A percentile compares a stretch with the other conserved stretches of the same genome.
These are phyloP conservation scores for Goniozus legneri DNA, from an alignment of 1,140 invertebrate species.

Conservation along the genomic window DNA sequence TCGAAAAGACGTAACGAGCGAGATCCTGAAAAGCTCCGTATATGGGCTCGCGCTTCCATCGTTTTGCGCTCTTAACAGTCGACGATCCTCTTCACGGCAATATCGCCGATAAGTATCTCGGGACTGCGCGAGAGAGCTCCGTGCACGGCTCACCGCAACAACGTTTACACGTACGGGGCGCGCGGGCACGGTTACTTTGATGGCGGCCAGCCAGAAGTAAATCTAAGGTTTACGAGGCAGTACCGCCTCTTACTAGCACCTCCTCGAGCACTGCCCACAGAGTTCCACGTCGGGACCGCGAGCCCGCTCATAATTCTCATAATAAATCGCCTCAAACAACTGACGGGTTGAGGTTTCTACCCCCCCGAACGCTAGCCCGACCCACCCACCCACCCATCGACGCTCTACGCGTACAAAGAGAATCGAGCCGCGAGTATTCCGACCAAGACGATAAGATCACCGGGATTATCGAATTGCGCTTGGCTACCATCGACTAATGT, in stretches of 20 bases:
- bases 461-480: background rate
- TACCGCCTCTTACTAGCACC: conserved; percentile 57
- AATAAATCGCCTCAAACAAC: conserved; percentile 49
- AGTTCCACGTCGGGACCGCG: conserved; percentile 29
- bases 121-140: conserved; percentile 16
- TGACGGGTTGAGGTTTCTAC: too few species aligned
- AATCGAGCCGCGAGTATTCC: too few species aligned
- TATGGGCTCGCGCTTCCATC: too few species aligned
- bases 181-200: conserved; percentile 47
- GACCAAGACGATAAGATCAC: conserved; percentile 3
- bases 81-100: conserved; percentile 32
- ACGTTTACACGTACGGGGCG: conserved; percentile 27
- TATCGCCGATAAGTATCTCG: conserved; percentile 50
- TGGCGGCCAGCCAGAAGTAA: conserved; percentile 55
- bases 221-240: conserved; percentile 57
- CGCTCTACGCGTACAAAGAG: conserved; percentile 23
- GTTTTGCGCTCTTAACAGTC: conserved; percentile 17
- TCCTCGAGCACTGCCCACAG: conserved; percentile 49
- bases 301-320: conserved; percentile 49
- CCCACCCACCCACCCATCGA: background rate
- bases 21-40: too few species aligned
- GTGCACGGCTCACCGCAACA: conserved; percentile 5
- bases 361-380: too few species aligned
- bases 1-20: too few species aligned
- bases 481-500: background rate